These are phyloP conservation scores for Pica pica DNA, from an alignment of 2,113 vertebrate species.

Conservation along the genomic window DNA sequence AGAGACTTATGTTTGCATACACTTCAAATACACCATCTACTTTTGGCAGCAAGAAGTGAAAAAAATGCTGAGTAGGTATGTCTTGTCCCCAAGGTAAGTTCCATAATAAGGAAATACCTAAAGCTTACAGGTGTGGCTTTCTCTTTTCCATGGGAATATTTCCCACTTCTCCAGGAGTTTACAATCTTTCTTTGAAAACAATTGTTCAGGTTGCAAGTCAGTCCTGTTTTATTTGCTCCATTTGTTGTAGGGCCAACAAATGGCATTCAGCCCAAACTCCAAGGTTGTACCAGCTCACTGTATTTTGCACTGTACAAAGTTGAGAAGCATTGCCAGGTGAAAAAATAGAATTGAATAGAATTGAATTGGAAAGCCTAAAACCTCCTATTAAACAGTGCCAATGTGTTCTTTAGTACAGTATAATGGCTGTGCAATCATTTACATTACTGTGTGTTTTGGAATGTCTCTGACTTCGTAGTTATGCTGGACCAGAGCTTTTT, in stretches of 20 bases:
- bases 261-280: not conserved
- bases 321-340: not conserved
- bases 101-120: not conserved
- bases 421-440: not conserved
- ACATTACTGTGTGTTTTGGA: not conserved
- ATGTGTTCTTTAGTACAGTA: not conserved
- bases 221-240: not conserved
- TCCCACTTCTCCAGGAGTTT: not conserved
- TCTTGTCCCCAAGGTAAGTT: not conserved
- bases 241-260: not conserved
- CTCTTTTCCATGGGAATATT: not conserved
- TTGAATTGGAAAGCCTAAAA: not conserved
- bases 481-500: not conserved
- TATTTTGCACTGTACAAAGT: not conserved
- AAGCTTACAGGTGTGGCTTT: not conserved
- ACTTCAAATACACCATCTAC: not conserved
- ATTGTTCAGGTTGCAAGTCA: not conserved
- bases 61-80: not conserved
- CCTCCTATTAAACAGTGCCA: not conserved
- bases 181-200: not conserved
- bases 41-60: not conserved
- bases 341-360: not conserved
- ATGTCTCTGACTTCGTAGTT: not conserved
- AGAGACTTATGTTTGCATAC: not conserved
- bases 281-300: not conserved